These are phyloP conservation scores for Noctua janthina DNA, from an alignment of 2,888 invertebrate genomes.

Conservation along the genomic window DNA sequence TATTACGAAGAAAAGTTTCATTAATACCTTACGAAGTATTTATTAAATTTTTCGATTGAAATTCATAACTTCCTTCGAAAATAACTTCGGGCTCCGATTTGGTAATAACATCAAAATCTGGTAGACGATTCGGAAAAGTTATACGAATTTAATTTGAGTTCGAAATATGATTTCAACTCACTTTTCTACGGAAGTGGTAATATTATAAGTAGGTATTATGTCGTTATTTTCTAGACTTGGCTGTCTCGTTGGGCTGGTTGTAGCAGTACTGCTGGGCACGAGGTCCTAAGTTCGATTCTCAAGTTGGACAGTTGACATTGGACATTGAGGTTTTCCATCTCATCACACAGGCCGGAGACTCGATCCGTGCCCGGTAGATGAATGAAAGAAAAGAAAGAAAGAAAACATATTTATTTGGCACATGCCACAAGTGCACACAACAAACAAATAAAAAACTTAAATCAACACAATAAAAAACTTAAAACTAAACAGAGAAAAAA, in stretches of 20 bases:
- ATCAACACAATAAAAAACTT: too few relatives aligned
- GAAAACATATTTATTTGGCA: too few relatives aligned
- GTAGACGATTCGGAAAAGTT: slow-evolving; percentile 47
- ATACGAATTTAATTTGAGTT: slow-evolving; percentile 43
- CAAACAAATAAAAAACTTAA: too few relatives aligned
- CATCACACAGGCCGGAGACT: too few relatives aligned
- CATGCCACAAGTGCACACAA: too few relatives aligned
- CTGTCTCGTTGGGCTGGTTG: not conserved
- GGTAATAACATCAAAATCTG: slow-evolving; percentile 18
- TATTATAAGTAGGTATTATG: slow-evolving; percentile 2
- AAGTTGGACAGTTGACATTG: not conserved
- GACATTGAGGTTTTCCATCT: not conserved
- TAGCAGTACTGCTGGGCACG: not conserved
- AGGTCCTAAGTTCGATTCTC: not conserved
- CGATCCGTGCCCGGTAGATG: not conserved
- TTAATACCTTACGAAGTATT: slow-evolving; percentile 38
- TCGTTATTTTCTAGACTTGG: not conserved
- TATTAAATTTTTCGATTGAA: slow-evolving; percentile 38
- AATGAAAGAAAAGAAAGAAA: too few relatives aligned
- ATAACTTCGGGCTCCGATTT: slow-evolving; percentile 17
- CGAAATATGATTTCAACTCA: slow-evolving; percentile 16
- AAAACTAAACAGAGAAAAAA: too few relatives aligned
- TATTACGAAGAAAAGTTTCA: slow-evolving; percentile 2
- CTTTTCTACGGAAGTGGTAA: not conserved
- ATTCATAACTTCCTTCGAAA: slow-evolving; percentile 9